These are phyloP conservation scores for Cyrtodaria siliqua DNA, from an alignment of 2,888 invertebrate species.

Conservation along the genomic window DNA sequence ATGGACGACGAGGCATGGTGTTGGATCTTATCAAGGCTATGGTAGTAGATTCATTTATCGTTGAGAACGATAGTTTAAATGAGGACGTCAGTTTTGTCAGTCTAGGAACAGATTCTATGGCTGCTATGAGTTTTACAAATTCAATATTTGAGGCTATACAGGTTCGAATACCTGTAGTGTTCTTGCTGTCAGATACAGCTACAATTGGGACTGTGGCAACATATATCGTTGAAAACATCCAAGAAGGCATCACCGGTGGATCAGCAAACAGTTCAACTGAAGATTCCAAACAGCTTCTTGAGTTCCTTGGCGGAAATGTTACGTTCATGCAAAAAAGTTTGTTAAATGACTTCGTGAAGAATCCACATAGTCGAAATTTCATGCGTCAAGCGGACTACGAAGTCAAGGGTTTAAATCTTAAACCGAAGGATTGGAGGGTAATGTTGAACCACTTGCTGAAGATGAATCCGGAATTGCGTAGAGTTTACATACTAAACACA, in stretches of 20 bases:
- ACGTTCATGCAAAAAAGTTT: conserved; percentile 46
- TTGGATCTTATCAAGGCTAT: conserved; percentile 26
- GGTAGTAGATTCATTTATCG: conserved; percentile 49
- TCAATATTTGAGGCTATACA: conserved; percentile 33
- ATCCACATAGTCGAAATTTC: conserved; percentile 31
- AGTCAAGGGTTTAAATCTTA: conserved; percentile 36
- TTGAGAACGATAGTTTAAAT: conserved; percentile 44
- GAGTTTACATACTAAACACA: conserved; percentile 26
- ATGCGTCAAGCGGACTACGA: conserved; percentile 41
- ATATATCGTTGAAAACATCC: conserved; percentile 29
- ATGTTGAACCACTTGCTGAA: conserved; percentile 41
- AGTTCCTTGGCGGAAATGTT: conserved; percentile 22
- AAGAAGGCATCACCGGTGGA: neutral
- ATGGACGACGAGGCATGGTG: conserved; percentile 26
- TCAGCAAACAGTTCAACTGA: neutral
- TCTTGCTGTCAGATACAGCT: conserved; percentile 46
- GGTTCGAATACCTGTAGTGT: conserved; percentile 39
- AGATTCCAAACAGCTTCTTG: conserved; percentile 3
- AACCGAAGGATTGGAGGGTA: conserved; percentile 39
- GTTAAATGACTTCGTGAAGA: conserved; percentile 26
- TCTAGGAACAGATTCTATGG: conserved; percentile 71
- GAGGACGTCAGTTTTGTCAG: conserved; percentile 49
- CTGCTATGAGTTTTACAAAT: conserved; percentile 66
- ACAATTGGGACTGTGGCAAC: conserved; percentile 29
- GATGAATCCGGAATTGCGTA: conserved; percentile 45